phyloP scores from a whole-genome alignment of 2,797 vertebrate genomes.

The Eupleurogrammus muticus region DNA sequence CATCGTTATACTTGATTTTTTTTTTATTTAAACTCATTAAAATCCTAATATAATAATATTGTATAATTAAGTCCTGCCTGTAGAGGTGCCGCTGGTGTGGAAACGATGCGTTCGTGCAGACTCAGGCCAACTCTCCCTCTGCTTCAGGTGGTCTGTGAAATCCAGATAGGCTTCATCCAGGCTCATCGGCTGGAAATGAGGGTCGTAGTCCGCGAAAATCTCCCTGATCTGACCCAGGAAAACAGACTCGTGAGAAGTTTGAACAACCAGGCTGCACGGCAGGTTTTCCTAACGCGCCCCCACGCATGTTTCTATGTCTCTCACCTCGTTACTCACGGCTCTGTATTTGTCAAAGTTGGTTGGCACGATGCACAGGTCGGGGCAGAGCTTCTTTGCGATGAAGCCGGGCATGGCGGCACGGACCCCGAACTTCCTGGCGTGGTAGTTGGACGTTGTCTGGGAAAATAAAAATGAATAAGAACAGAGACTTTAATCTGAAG shows the following conservation, averaged over 20 bases:
- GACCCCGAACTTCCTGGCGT: slow-evolving; percentile 95
- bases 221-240: slow-evolving; percentile 87
- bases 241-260: slow-evolving; percentile 34
- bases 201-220: slow-evolving; percentile 94
- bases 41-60: no score
- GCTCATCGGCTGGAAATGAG: slow-evolving; percentile 92
- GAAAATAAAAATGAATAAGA: slow-evolving; percentile 38
- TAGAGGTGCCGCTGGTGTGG: slow-evolving; percentile 39
- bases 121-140: slow-evolving; percentile 90
- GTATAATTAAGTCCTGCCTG: slow-evolving; percentile 54
- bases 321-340: slow-evolving; percentile 93
- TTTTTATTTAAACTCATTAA: no score
- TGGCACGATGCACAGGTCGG: slow-evolving; percentile 91
- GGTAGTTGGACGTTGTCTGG: slow-evolving; percentile 97
- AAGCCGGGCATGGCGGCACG: slow-evolving; percentile 98
- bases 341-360: slow-evolving; percentile 93
- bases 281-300: background rate
- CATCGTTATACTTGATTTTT: no score
- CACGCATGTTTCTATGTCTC: slow-evolving; percentile 27
- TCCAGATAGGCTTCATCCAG: slow-evolving; percentile 98
- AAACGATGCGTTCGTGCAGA: slow-evolving; percentile 84
- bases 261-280: background rate
- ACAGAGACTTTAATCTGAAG: no score
- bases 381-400: slow-evolving; percentile 97
- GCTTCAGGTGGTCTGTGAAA: slow-evolving; percentile 92